Percentiles rank a stretch among this genome's conserved stretches.
Conservation (phyloP, 2,797 vertebrate species). For the Poeciliopsis infans region DNA sequence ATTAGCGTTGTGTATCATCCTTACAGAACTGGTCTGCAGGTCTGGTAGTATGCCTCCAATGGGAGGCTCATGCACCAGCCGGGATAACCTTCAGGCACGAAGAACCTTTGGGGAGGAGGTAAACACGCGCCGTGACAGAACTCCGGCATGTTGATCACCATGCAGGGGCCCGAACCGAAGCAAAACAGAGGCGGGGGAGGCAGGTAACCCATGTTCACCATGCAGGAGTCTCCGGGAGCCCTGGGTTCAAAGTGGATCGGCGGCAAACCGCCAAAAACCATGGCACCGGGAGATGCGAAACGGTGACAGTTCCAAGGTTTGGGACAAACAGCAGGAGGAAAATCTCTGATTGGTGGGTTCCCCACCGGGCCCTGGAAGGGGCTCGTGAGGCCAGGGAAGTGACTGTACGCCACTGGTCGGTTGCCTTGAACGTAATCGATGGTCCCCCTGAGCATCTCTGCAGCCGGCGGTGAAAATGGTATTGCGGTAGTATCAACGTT, state of each 20-base stretch:
- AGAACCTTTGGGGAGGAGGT: rapidly evolving
- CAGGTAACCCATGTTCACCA: not conserved
- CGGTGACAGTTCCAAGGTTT: not conserved
- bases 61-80: not conserved
- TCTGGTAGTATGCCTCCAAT: not conserved
- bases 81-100: not conserved
- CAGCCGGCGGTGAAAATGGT: too few species aligned
- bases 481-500: not conserved
- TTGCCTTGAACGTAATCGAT: not conserved
- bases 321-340: not conserved
- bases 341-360: too few species aligned
- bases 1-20: not conserved
- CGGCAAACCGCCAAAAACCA: rapidly evolving
- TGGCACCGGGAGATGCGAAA: not conserved
- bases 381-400: not conserved
- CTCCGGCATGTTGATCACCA: not conserved
- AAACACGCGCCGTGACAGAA: not conserved
- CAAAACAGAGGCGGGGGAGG: rapidly evolving
- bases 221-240: not conserved
- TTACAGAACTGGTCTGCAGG: slow-evolving; percentile 16
- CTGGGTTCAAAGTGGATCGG: not conserved
- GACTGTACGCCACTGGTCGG: not conserved
- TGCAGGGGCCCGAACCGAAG: not conserved
- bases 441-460: not conserved
- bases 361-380: not conserved